Conservation (phyloP, 2,888 invertebrate genomes). For the Ptychoptera contaminata region DNA sequence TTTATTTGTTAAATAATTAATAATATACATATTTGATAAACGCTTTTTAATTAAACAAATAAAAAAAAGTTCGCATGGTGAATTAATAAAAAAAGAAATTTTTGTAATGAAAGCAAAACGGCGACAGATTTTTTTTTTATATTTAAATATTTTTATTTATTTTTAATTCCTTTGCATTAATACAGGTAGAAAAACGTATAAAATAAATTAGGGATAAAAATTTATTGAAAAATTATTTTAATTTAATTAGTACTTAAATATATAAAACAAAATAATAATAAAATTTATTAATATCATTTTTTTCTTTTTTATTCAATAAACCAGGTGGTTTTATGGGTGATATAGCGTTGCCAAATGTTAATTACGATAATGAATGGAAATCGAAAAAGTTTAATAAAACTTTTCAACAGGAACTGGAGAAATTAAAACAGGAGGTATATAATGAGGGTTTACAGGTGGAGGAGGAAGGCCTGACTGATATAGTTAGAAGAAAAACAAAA, state of each 20-base stretch:
- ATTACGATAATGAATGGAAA: constrained; percentile 32
- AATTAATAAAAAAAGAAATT: no score
- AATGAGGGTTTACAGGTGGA: constrained; percentile 70
- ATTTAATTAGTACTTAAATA: not conserved
- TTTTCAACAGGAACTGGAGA: constrained; percentile 62
- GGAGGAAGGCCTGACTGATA: constrained; percentile 66
- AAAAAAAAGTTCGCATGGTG: no score
- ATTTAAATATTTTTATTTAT: no score
- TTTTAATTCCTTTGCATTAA: no score
- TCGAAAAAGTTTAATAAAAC: constrained; percentile 44
- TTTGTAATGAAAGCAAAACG: no score
- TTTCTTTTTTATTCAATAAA: constrained; percentile 23
- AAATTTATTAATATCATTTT: not conserved
- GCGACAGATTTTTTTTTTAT: no score
- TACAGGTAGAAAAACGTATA: no score
- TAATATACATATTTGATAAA: no score
- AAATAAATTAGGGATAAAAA: no score
- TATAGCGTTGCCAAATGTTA: constrained; percentile 56
- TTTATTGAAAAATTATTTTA: no score
- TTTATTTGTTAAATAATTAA: no score
- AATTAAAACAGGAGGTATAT: constrained; percentile 65
- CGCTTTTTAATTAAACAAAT: no score
- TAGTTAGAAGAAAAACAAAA: constrained; percentile 53
- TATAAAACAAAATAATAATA: not conserved
- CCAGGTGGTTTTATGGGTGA: constrained; percentile 70